These are phyloP conservation scores for Peromyscus attwateri DNA, from an alignment of 2,797 vertebrate genomes.

Conservation along the genomic window DNA sequence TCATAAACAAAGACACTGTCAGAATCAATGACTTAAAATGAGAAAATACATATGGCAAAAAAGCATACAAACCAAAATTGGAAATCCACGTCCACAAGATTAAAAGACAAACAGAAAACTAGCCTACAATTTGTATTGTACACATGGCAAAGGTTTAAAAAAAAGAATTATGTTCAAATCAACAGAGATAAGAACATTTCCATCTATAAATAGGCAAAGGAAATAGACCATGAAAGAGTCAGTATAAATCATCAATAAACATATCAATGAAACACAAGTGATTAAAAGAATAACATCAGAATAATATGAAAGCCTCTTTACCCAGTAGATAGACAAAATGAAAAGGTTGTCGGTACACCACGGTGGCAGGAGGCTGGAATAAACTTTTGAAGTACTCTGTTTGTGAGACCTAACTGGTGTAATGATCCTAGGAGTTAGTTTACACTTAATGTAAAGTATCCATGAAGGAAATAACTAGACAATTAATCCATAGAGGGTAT, in stretches of 20 bases:
- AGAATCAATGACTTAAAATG: neutral
- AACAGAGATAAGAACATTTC: neutral
- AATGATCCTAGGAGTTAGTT: neutral
- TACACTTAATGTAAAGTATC: slow-evolving; percentile 34
- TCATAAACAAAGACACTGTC: slow-evolving; percentile 32
- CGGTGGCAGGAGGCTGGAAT: neutral
- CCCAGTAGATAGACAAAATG: neutral
- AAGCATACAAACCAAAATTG: neutral
- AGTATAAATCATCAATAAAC: neutral
- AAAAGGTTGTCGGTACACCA: neutral
- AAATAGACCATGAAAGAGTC: slow-evolving; percentile 2
- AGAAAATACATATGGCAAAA: neutral
- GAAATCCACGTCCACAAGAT: neutral
- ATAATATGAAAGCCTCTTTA: neutral
- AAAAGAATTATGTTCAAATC: neutral
- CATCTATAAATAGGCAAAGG: neutral
- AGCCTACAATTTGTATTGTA: neutral
- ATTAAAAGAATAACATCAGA: slow-evolving; percentile 33
- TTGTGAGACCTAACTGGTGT: neutral
- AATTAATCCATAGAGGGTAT: slow-evolving; percentile 36
- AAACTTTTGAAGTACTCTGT: neutral
- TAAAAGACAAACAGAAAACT: slow-evolving; percentile 36
- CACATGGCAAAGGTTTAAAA: neutral
- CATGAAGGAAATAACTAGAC: slow-evolving; percentile 37
- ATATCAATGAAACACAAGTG: neutral